Evolutionary conservation across 2,888 invertebrate genomes (phyloP).

Genomic region (Thysanoteuthis rhombus): DNA sequence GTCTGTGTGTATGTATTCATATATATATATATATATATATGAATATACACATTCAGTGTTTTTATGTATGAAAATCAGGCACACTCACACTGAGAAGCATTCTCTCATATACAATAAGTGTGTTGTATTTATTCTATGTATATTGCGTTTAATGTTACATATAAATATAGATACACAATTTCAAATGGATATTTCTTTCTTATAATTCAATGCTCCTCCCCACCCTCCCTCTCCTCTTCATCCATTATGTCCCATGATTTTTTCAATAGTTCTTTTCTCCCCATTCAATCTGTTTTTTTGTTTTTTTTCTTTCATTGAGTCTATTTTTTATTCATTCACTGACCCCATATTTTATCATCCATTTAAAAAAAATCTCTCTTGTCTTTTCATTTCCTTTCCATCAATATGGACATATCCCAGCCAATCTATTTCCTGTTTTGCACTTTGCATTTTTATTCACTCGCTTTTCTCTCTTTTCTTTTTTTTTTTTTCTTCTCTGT

Average conservation of each 20-base stretch:
- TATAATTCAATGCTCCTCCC: not conserved
- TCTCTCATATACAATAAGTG: not conserved
- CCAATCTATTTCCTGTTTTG: conserved; percentile 12
- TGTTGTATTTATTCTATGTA: not conserved
- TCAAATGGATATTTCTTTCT: not conserved
- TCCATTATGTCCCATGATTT: not conserved
- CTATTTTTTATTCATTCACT: not conserved
- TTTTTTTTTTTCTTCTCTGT: not conserved
- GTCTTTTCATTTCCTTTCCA: conserved; percentile 12
- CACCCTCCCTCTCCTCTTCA: not conserved
- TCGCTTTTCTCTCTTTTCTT: not conserved
- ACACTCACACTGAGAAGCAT: not conserved
- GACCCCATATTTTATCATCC: not conserved
- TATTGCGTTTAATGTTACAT: not conserved
- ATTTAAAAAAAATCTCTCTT: not conserved
- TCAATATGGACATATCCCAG: not conserved
- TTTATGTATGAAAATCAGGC: no score
- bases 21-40: not conserved
- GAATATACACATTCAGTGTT: not conserved
- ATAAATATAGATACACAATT: not conserved
- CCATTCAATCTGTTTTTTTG: not conserved
- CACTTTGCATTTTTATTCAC: not conserved
- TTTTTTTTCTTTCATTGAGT: not conserved
- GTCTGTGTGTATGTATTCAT: not conserved
- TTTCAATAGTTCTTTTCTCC: not conserved